phyloP scores from a whole-genome alignment of 2,888 invertebrate genomes.

The Drosophila crucigera region DNA sequence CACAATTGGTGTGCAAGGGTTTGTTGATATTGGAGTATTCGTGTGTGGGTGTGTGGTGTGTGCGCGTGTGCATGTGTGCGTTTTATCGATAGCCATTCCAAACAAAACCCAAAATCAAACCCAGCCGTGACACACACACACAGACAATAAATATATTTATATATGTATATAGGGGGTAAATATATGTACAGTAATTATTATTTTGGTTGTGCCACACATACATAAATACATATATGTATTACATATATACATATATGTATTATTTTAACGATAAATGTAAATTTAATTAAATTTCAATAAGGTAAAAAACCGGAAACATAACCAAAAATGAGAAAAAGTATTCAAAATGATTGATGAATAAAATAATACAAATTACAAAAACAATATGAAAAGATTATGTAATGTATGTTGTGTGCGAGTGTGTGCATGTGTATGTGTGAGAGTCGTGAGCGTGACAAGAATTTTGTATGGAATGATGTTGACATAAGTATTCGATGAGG shows the following conservation, averaged over 20 bases:
- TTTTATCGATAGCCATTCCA: conserved; percentile 53
- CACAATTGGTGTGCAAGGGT: conserved; percentile 32
- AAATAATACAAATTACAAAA: conserved; percentile 58
- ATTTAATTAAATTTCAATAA: conserved; percentile 70
- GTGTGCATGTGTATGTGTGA: conserved; percentile 30
- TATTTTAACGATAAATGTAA: conserved; percentile 59
- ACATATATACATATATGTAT: conserved; percentile 5
- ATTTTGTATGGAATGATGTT: conserved; percentile 56
- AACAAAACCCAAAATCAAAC: conserved; percentile 64
- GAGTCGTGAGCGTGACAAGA: conserved; percentile 63
- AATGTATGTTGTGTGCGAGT: conserved; percentile 46
- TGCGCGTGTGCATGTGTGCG: conserved; percentile 25
- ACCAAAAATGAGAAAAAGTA: conserved; percentile 53
- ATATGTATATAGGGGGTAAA: conserved; percentile 47
- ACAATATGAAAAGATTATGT: conserved; percentile 59
- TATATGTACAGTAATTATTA: conserved; percentile 68
- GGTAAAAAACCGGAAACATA: conserved; percentile 71
- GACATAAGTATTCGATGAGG: conserved; percentile 53
- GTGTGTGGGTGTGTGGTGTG: conserved; percentile 38
- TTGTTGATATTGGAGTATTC: conserved; percentile 31
- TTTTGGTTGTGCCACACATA: conserved; percentile 41
- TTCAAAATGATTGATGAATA: conserved; percentile 69
- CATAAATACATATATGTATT: conserved; percentile 14
- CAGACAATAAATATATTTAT: conserved; percentile 29
- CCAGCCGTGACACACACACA: conserved; percentile 67